phyloP scores from a whole-genome alignment of 2,888 invertebrate genomes.

The Carcina quercana region DNA sequence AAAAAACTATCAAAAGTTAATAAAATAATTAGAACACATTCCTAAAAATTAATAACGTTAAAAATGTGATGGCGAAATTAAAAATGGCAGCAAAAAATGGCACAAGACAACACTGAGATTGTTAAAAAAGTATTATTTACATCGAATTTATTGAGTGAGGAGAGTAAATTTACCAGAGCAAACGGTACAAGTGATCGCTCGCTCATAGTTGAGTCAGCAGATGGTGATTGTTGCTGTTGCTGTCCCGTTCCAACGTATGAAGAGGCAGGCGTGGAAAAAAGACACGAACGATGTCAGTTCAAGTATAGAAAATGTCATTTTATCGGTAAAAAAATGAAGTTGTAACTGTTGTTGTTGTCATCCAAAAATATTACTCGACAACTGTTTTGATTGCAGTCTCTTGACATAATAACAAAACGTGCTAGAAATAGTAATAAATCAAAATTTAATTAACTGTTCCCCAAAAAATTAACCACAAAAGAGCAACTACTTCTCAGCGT shows the following conservation, averaged over 20 bases:
- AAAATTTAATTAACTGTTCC: constrained; percentile 67
- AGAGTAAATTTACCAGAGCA: constrained; percentile 71
- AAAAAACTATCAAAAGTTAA: too few relatives aligned
- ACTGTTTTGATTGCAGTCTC: constrained; percentile 44
- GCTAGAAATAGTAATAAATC: constrained; percentile 58
- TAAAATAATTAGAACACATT: too few relatives aligned
- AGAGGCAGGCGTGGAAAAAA: constrained; percentile 45
- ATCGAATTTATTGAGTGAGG: constrained; percentile 59
- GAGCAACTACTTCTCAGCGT: constrained; percentile 46
- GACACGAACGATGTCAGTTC: constrained; percentile 25
- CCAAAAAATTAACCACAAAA: constrained; percentile 62
- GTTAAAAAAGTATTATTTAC: constrained; percentile 49
- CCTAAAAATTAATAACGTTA: constrained; percentile 16
- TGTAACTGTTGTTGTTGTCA: background rate
- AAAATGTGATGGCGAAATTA: constrained; percentile 17
- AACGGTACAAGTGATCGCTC: constrained; percentile 67
- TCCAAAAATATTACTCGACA: constrained; percentile 8
- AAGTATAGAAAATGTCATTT: background rate
- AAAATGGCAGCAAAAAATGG: constrained; percentile 12
- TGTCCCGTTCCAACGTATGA: constrained; percentile 38
- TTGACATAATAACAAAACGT: constrained; percentile 30
- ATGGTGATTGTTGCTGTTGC: constrained; percentile 69
- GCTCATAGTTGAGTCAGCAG: constrained; percentile 71
- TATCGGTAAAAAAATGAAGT: background rate
- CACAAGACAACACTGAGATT: constrained; percentile 15